A percentile compares a stretch with the other conserved stretches of the same genome.
Conservation (phyloP, 2,888 invertebrate species). For the Lycaena phlaeas region DNA sequence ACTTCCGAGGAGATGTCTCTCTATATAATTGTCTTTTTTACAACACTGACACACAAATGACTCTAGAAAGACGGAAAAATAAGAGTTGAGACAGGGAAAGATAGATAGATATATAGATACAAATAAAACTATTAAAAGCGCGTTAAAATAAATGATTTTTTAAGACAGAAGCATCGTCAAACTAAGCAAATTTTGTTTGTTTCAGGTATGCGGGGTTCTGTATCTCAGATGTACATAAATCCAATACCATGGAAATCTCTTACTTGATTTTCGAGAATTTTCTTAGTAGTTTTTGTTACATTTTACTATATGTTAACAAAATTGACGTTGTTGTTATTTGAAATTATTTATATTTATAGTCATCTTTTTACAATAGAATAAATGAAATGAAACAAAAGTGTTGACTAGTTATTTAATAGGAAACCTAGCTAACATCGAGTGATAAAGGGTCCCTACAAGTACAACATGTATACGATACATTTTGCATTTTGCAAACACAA, state of each 20-base stretch:
- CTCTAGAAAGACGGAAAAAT: not conserved
- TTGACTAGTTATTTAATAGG: slow-evolving; percentile 10
- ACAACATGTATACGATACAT: slow-evolving; percentile 10
- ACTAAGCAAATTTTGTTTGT: slow-evolving; percentile 1
- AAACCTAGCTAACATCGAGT: slow-evolving; percentile 14
- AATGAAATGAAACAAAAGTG: slow-evolving; percentile 34
- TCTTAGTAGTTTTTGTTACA: not conserved
- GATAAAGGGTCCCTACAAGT: slow-evolving; percentile 24
- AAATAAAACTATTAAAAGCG: too few relatives aligned
- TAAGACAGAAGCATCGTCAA: too few relatives aligned
- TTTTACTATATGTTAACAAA: not conserved
- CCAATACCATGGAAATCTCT: slow-evolving; percentile 76
- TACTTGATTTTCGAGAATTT: slow-evolving; percentile 28
- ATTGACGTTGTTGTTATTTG: not conserved
- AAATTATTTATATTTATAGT: not conserved
- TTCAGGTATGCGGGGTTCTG: slow-evolving; percentile 76
- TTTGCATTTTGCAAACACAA: not conserved
- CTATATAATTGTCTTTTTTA: too few relatives aligned
- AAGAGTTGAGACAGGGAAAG: too few relatives aligned
- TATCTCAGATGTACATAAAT: slow-evolving; percentile 76
- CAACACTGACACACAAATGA: too few relatives aligned
- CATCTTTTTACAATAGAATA: slow-evolving; percentile 14
- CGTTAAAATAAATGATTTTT: too few relatives aligned
- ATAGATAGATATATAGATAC: too few relatives aligned
- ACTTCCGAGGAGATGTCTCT: too few relatives aligned